Evolutionary conservation across 2,888 invertebrate species (phyloP).

Genomic region (Diaperis boleti): DNA sequence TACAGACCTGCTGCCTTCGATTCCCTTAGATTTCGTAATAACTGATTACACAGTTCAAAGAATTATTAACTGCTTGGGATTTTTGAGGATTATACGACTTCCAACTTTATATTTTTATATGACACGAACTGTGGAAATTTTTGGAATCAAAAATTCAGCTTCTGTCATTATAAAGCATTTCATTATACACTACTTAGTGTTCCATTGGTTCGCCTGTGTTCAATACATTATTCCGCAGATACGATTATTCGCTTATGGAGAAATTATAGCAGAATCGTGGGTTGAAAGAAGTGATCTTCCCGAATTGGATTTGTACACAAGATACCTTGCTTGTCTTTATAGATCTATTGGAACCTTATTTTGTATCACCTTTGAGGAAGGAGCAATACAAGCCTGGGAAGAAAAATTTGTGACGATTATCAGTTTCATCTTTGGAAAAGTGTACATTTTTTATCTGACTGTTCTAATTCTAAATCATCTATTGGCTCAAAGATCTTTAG

Average conservation of each 20-base stretch:
- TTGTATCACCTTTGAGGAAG: constrained; percentile 24
- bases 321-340: constrained; percentile 16
- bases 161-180: background rate
- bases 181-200: background rate
- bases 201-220: constrained; percentile 31
- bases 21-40: constrained; percentile 2
- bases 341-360: constrained; percentile 22
- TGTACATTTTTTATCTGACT: constrained; percentile 67
- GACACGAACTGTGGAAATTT: constrained; percentile 16
- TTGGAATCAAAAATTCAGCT: background rate
- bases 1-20: constrained; percentile 12
- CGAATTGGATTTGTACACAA: background rate
- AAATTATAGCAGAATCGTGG: constrained; percentile 16
- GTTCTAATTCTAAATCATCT: constrained; percentile 23
- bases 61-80: constrained; percentile 1
- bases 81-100: constrained; percentile 21
- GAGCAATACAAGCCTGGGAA: constrained; percentile 7
- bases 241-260: constrained; percentile 7
- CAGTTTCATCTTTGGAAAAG: constrained; percentile 41
- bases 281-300: constrained; percentile 9
- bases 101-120: constrained; percentile 22
- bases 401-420: constrained; percentile 19
- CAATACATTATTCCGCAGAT: constrained; percentile 27
- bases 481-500: constrained; percentile 49
- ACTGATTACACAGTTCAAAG: background rate